Evolutionary conservation across 2,888 invertebrate genomes (phyloP).

Genomic region (Tenthredo livida): DNA sequence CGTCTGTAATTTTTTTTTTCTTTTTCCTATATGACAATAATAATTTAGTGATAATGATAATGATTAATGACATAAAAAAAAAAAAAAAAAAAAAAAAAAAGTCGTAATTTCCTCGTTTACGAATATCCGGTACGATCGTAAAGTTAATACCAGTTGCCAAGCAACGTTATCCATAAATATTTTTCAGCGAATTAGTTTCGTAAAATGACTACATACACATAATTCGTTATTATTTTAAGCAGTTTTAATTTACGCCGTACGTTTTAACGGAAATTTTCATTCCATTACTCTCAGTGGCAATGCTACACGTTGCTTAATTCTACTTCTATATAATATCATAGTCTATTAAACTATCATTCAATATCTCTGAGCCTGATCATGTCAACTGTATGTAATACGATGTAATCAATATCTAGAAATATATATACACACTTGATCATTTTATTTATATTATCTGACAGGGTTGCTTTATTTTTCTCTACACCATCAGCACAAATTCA

Average conservation of each 20-base stretch:
- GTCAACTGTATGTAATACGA: slow-evolving; percentile 45
- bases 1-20: neutral
- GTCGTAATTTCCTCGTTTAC: neutral
- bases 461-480: neutral
- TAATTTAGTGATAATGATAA: slow-evolving; percentile 14
- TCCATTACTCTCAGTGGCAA: neutral
- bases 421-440: slow-evolving; percentile 47
- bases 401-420: slow-evolving; percentile 43
- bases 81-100: too few species aligned
- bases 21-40: slow-evolving; percentile 14
- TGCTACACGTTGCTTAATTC: neutral
- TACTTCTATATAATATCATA: neutral
- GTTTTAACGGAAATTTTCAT: neutral
- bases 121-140: too few species aligned
- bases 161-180: neutral
- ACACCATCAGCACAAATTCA: neutral
- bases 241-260: neutral
- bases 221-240: neutral
- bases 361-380: slow-evolving; percentile 15
- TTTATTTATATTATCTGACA: slow-evolving; percentile 7
- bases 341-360: slow-evolving; percentile 1
- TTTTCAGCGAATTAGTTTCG: neutral
- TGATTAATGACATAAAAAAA: neutral
- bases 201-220: neutral
- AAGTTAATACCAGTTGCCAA: neutral